phyloP scores from a whole-genome alignment of 2,888 invertebrate genomes.

The Caenorhabditis virilis region DNA sequence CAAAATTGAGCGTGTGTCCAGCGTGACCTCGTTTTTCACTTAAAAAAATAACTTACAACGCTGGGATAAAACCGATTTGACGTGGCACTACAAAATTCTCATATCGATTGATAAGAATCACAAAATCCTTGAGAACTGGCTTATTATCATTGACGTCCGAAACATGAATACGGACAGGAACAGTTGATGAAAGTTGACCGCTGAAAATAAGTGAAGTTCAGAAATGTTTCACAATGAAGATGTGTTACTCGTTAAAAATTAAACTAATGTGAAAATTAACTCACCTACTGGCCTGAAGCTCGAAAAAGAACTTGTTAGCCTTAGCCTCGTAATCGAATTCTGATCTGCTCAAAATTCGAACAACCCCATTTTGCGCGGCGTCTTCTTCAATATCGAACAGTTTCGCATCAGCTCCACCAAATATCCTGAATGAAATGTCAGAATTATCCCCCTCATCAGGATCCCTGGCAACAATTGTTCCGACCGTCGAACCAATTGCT shows the following conservation, averaged over 20 bases:
- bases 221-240: too few relatives aligned
- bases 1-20: too few relatives aligned
- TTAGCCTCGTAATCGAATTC: slow-evolving; percentile 92
- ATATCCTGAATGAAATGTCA: slow-evolving; percentile 89
- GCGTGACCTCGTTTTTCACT: too few relatives aligned
- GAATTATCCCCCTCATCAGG: slow-evolving; percentile 82
- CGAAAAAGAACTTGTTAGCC: slow-evolving; percentile 84
- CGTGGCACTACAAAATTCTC: slow-evolving; percentile 36
- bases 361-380: slow-evolving; percentile 57
- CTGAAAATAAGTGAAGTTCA: slow-evolving; percentile 44
- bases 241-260: too few relatives aligned
- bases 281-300: slow-evolving; percentile 78
- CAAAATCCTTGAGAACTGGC: slow-evolving; percentile 85
- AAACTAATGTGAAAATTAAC: too few relatives aligned
- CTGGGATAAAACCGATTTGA: slow-evolving; percentile 60
- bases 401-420: slow-evolving; percentile 80
- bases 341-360: slow-evolving; percentile 81
- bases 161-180: slow-evolving; percentile 62
- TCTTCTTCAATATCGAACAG: slow-evolving; percentile 66
- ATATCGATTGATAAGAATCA: slow-evolving; percentile 76
- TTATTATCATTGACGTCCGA: slow-evolving; percentile 83
- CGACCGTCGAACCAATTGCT: slow-evolving; percentile 91
- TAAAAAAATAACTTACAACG: slow-evolving; percentile 53
- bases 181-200: slow-evolving; percentile 65
- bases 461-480: slow-evolving; percentile 85